Conservation (phyloP, 2,888 invertebrate species). For the Oxytorus armatus region DNA sequence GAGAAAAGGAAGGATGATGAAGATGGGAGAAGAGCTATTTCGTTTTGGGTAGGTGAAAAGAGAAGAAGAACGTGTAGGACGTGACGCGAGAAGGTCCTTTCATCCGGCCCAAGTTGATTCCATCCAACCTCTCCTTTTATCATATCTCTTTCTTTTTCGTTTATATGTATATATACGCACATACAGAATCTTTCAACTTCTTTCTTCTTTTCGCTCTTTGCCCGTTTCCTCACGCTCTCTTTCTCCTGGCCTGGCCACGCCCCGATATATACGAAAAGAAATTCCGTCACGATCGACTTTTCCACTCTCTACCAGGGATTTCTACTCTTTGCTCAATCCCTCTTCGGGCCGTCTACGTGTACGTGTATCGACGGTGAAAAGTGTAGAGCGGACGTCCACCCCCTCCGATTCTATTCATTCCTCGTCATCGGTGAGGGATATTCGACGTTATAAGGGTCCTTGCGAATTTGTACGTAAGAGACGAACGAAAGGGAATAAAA, state of each 20-base stretch:
- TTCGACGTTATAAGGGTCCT: conserved; percentile 43
- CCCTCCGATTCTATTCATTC: conserved; percentile 49
- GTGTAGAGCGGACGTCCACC: conserved; percentile 23
- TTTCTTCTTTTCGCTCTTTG: conserved; percentile 16
- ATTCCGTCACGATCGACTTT: conserved; percentile 67
- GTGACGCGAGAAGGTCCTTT: conserved; percentile 54
- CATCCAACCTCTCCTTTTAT: conserved; percentile 39
- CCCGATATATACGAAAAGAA: conserved; percentile 61
- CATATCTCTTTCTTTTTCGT: too few relatives aligned
- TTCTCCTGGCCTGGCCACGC: conserved; percentile 34
- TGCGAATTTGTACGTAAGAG: conserved; percentile 44
- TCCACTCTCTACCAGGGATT: conserved; percentile 64
- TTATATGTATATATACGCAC: too few relatives aligned
- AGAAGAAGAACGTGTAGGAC: conserved; percentile 37
- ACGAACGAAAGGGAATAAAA: conserved; percentile 49
- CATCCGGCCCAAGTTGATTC: conserved; percentile 37
- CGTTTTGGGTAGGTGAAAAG: background rate
- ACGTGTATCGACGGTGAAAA: conserved; percentile 32
- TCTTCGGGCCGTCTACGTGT: conserved; percentile 24
- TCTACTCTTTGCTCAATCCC: conserved; percentile 56
- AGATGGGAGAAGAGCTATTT: conserved; percentile 48
- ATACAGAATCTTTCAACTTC: conserved; percentile 21
- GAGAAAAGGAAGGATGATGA: conserved; percentile 1
- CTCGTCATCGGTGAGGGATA: conserved; percentile 57
- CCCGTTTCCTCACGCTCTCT: conserved; percentile 36